Conservation (phyloP, 2,113 vertebrate genomes). For the Brachypodius melanocephalos region DNA sequence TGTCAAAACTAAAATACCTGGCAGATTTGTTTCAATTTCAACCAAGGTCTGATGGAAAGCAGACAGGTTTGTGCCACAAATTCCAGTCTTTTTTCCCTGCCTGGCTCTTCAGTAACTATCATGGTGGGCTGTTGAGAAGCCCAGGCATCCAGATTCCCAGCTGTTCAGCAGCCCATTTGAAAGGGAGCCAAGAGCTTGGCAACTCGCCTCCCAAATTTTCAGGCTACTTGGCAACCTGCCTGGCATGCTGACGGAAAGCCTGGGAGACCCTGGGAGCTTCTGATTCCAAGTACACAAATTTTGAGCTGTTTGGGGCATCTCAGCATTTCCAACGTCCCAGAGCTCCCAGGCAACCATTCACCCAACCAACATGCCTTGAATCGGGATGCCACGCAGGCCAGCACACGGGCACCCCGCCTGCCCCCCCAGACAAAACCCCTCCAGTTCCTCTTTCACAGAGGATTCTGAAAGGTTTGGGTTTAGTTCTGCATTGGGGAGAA, state of each 20-base stretch:
- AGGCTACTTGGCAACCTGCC: conserved; percentile 55
- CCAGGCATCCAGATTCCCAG: conserved; percentile 61
- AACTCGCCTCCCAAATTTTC: conserved; percentile 48
- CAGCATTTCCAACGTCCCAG: background rate
- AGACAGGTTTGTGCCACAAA: background rate
- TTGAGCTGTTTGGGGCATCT: conserved; percentile 7
- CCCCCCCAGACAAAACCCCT: background rate
- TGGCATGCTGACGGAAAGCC: conserved; percentile 39
- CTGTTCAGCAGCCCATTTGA: conserved; percentile 63
- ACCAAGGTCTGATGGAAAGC: background rate
- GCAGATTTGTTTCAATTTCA: background rate
- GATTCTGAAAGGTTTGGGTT: conserved; percentile 3
- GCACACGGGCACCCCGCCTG: background rate
- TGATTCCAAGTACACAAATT: conserved; percentile 53
- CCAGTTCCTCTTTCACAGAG: background rate
- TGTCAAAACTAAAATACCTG: background rate
- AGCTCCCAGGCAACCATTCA: conserved; percentile 57
- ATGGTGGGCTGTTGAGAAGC: conserved; percentile 41
- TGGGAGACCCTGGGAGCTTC: conserved; percentile 55
- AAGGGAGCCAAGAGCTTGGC: conserved; percentile 51
- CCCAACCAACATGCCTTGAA: background rate
- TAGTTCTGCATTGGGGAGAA: background rate
- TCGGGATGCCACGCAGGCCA: background rate
- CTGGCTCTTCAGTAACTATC: background rate
- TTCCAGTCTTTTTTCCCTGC: background rate